Base-by-base conservation (phyloP, 2,113 vertebrate species). In the Anhinga anhinga region DNA sequence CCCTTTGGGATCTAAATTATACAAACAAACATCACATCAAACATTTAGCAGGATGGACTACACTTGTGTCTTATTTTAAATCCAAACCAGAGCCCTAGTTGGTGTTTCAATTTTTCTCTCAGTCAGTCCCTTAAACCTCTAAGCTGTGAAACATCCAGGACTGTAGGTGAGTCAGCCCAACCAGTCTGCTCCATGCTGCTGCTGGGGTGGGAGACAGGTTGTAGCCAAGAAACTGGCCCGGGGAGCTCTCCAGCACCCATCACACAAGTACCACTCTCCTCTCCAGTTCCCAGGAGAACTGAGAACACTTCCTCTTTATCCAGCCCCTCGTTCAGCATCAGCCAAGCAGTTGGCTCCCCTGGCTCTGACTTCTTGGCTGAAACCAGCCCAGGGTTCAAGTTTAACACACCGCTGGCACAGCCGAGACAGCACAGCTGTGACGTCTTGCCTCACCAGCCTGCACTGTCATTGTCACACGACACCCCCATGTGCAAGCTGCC, bases 161-260 rank as follows among this genome's bases (percentile, higher is more conserved):
- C 36, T 36, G 40, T 1, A 47, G 14, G n/a, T 0, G 0, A 50
- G 5, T 45, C 44, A 76, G 15, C 19, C 40, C 6, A 42, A 22
- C 6, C 30, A 22, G 10, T 14, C 61, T 55, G 53, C 32, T 81
- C 44, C 0, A 1, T 26, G 18, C 58, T 86, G 52, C 47, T 71
- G 30, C 10, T 62, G 45, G 7, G n/a, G 26, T 55, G 16, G 26
- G 29, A 90, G 47, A 32, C 20, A 32, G 20, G 15, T 10, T 13
- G 1, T 1, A 55, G 49, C 20, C 32, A 67, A 79, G 27, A 72
- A 67, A 36, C 10, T 8, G 8, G 36, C 8, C 32, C 61, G 25
- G 5, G 16, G 7, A 66, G 82, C 0, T 1, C 44, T 55, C 19
- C 56, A 76, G 62, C 29, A 76, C 10, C 22, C 49, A 59, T 18